A percentile compares a stretch with the other conserved stretches of the same genome.
Conservation (phyloP, 2,888 invertebrate genomes). For the Agrochola lota region DNA sequence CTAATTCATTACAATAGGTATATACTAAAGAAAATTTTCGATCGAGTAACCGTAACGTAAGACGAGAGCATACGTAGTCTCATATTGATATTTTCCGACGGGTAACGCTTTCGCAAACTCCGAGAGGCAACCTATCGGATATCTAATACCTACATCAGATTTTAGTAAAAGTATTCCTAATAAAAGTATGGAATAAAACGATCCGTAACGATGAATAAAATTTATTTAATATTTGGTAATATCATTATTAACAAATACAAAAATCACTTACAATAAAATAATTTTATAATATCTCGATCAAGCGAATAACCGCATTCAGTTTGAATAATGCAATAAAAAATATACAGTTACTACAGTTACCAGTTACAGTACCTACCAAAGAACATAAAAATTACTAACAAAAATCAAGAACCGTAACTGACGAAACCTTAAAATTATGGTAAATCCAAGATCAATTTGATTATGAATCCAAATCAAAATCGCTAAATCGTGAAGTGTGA, state of each 20-base stretch:
- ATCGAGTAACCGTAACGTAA: neutral
- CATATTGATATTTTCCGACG: neutral
- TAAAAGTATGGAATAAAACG: conserved; percentile 30
- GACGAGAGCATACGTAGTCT: neutral
- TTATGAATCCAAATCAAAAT: neutral
- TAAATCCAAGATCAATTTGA: neutral
- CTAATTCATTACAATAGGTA: neutral
- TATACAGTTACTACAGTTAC: neutral
- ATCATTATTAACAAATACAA: conserved; percentile 29
- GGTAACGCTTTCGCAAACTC: neutral
- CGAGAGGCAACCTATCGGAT: neutral
- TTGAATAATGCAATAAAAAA: conserved; percentile 26
- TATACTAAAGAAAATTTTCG: no score
- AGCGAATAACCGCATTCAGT: conserved; percentile 35
- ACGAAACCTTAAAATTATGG: neutral
- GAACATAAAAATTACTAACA: neutral
- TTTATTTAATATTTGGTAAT: conserved; percentile 41
- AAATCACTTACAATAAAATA: conserved; percentile 45
- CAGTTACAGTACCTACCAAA: neutral
- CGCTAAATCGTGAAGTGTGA: neutral
- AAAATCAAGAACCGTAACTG: neutral
- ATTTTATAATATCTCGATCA: conserved; percentile 28
- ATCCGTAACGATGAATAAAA: conserved; percentile 19
- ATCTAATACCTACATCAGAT: neutral
- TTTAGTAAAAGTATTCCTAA: neutral